Evolutionary conservation across 2,888 invertebrate genomes (phyloP).

Genomic region (Campoplex nolae): DNA sequence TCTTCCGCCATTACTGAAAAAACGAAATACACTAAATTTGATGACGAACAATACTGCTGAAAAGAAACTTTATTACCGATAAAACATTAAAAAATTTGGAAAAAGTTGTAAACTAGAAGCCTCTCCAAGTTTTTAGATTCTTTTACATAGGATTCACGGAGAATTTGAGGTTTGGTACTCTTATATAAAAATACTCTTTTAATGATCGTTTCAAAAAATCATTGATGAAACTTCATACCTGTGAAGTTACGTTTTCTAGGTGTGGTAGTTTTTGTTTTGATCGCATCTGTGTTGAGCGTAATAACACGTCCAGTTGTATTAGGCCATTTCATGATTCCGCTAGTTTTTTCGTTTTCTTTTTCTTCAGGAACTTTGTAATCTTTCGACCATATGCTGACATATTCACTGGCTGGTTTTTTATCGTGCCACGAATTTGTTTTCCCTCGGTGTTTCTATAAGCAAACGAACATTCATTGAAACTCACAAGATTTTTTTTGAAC

Average conservation of each 20-base stretch:
- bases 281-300: conserved; percentile 77
- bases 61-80: neutral
- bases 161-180: neutral
- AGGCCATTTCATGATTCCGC: conserved; percentile 70
- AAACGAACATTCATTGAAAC: conserved; percentile 33
- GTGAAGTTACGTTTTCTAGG: conserved; percentile 73
- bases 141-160: neutral
- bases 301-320: conserved; percentile 80
- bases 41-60: neutral
- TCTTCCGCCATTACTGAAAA: conserved; percentile 66
- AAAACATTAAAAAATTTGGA: neutral
- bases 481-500: conserved; percentile 5
- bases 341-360: conserved; percentile 61
- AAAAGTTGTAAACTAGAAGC: neutral
- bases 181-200: neutral
- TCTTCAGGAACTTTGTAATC: conserved; percentile 74
- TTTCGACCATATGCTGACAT: conserved; percentile 85
- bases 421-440: conserved; percentile 75
- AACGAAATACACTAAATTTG: neutral
- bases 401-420: conserved; percentile 71
- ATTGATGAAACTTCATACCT: conserved; percentile 44
- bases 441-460: conserved; percentile 67
- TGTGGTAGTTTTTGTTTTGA: conserved; percentile 66
- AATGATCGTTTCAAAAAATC: neutral
- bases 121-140: no score